Conservation (phyloP, 2,113 vertebrate species). For the Rhineura floridana region DNA sequence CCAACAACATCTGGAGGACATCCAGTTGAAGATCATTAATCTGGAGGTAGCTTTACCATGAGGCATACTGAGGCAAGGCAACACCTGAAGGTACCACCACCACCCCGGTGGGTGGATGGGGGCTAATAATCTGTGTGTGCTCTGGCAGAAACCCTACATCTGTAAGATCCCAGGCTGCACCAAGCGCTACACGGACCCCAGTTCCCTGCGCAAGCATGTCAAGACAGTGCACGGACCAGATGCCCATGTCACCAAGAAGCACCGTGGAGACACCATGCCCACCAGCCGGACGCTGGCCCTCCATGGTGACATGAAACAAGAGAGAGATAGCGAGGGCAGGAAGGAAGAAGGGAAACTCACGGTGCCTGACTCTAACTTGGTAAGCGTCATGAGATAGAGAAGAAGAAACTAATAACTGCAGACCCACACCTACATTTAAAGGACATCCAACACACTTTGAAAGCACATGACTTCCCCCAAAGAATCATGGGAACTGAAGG, state of each 20-base stretch:
- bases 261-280: constrained; percentile 85
- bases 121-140: background rate
- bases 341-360: constrained; percentile 89
- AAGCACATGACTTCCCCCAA: too few relatives aligned
- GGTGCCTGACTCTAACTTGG: constrained; percentile 85
- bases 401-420: too few relatives aligned
- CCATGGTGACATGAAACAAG: constrained; percentile 77
- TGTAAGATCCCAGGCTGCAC: constrained; percentile 97
- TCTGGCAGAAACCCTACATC: constrained; percentile 91
- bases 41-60: background rate
- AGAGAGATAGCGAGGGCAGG: constrained; percentile 80
- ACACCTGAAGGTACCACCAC: background rate
- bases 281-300: constrained; percentile 70
- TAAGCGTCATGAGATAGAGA: constrained; percentile 61
- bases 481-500: too few relatives aligned
- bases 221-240: constrained; percentile 97
- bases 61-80: background rate
- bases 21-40: background rate
- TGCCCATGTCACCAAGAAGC: constrained; percentile 96
- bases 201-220: constrained; percentile 94
- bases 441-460: too few relatives aligned
- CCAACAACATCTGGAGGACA: background rate
- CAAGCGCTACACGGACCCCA: constrained; percentile 96
- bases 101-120: too few relatives aligned
- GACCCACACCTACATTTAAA: too few relatives aligned